phyloP scores from a whole-genome alignment of 2,888 invertebrate genomes.

The Phaedon cochleariae region DNA sequence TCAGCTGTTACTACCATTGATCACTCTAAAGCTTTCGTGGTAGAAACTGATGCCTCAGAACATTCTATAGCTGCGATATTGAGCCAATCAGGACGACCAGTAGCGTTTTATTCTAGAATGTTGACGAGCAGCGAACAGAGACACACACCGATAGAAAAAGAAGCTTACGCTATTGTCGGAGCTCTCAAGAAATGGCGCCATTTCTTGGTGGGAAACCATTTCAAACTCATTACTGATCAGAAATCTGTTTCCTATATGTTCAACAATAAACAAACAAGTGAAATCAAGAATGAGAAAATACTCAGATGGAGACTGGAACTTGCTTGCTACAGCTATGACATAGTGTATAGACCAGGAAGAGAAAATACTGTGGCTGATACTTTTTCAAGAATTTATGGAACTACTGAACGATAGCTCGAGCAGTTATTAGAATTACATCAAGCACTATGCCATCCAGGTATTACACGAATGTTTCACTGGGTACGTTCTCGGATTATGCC shows the following conservation, averaged over 20 bases:
- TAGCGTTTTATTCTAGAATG: slow-evolving; percentile 22
- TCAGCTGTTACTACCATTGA: slow-evolving; percentile 16
- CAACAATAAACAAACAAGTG: neutral
- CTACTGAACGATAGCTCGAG: neutral
- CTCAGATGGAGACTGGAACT: slow-evolving; percentile 10
- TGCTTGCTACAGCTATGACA: slow-evolving; percentile 12
- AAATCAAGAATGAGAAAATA: slow-evolving; percentile 18
- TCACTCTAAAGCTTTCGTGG: slow-evolving; percentile 6
- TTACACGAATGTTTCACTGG: slow-evolving; percentile 9
- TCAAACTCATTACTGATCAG: slow-evolving; percentile 12
- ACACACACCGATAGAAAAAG: slow-evolving; percentile 18
- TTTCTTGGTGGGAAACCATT: slow-evolving; percentile 19
- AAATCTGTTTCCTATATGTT: neutral
- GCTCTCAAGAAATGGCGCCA: slow-evolving; percentile 20
- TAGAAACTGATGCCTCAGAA: slow-evolving; percentile 20
- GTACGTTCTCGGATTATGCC: neutral
- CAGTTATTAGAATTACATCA: neutral
- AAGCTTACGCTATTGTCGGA: slow-evolving; percentile 27
- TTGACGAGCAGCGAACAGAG: neutral
- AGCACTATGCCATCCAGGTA: slow-evolving; percentile 10
- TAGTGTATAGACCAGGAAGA: slow-evolving; percentile 7
- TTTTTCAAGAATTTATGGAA: slow-evolving; percentile 9
- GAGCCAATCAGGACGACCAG: slow-evolving; percentile 10
- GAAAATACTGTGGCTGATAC: slow-evolving; percentile 11
- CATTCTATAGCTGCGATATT: slow-evolving; percentile 15